Percentiles rank a stretch among this genome's conserved stretches.
These are phyloP conservation scores for Sarcophaga variegata DNA, from an alignment of 2,888 invertebrate genomes.

Conservation along the genomic window DNA sequence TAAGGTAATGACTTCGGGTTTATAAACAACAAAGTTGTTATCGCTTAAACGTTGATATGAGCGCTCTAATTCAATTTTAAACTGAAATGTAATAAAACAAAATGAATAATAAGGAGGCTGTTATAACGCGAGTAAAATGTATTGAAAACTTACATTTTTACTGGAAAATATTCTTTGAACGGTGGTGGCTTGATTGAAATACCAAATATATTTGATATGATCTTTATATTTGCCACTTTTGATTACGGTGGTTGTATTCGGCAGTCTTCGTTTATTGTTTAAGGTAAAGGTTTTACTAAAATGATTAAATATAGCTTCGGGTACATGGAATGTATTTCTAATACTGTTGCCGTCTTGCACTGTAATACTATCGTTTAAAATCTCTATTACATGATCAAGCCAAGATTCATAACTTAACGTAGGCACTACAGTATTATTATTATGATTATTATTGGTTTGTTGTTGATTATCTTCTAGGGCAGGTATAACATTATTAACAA, in stretches of 20 bases:
- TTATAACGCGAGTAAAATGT: constrained; percentile 60
- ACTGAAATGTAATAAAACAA: constrained; percentile 37
- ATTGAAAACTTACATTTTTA: constrained; percentile 73
- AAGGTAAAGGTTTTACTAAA: constrained; percentile 87
- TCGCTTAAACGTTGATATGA: constrained; percentile 55
- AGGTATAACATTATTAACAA: background rate
- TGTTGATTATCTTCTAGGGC: background rate
- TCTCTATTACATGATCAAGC: constrained; percentile 89
- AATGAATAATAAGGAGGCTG: background rate
- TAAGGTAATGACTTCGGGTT: background rate
- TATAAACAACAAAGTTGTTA: constrained; percentile 64
- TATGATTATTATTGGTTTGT: background rate
- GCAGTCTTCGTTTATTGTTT: constrained; percentile 85
- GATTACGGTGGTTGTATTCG: constrained; percentile 85
- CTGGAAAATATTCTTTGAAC: constrained; percentile 89
- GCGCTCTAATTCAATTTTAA: constrained; percentile 54
- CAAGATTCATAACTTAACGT: constrained; percentile 85
- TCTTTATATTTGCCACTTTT: constrained; percentile 86
- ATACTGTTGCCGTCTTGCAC: constrained; percentile 87
- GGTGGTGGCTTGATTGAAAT: constrained; percentile 87
- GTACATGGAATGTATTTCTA: constrained; percentile 87
- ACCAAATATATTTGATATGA: constrained; percentile 88
- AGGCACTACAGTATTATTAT: constrained; percentile 68
- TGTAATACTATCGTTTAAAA: constrained; percentile 89
- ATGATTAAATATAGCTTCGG: constrained; percentile 88